Percentiles rank a stretch among this genome's conserved stretches.
Evolutionary conservation across 1,140 invertebrate species (phyloP).

Genomic region (Anagrus nilaparvatae): DNA sequence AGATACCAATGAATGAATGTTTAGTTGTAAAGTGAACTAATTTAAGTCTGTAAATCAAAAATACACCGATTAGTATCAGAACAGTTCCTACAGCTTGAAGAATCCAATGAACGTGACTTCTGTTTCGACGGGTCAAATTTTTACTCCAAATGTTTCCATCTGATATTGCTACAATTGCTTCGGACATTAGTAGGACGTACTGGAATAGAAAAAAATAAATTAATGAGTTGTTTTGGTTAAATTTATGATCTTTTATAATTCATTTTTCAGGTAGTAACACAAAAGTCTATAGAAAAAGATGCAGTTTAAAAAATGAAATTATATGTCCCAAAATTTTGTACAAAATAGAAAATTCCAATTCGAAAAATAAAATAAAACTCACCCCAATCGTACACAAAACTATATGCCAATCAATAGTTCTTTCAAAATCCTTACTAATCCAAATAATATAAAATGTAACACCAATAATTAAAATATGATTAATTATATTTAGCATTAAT

Average conservation of each 20-base stretch:
- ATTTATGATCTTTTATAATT: too few species aligned
- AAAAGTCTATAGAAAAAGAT: too few species aligned
- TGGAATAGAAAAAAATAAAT: too few species aligned
- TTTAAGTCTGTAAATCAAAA: slow-evolving; percentile 18
- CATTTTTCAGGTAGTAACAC: too few species aligned
- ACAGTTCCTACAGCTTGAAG: slow-evolving; percentile 26
- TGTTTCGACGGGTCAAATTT: slow-evolving; percentile 19
- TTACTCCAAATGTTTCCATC: slow-evolving; percentile 24
- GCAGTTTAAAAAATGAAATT: too few species aligned
- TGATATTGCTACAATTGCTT: slow-evolving; percentile 24
- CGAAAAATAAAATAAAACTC: too few species aligned
- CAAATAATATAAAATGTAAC: too few species aligned
- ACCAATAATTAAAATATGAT: too few species aligned
- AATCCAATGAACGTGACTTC: slow-evolving; percentile 30
- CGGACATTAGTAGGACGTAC: slow-evolving; percentile 34
- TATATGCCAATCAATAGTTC: background rate
- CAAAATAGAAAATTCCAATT: too few species aligned
- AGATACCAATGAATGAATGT: slow-evolving; percentile 25
- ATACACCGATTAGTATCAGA: slow-evolving; percentile 22
- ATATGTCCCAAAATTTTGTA: too few species aligned
- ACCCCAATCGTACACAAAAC: background rate
- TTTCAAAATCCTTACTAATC: background rate
- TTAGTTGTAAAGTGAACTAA: slow-evolving; percentile 20
- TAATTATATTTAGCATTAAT: too few species aligned
- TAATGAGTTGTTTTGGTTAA: too few species aligned